A percentile compares a stretch with the other conserved stretches of the same genome.
Conservation (phyloP, 2,888 invertebrate species). For the Palloptera scutellata region DNA sequence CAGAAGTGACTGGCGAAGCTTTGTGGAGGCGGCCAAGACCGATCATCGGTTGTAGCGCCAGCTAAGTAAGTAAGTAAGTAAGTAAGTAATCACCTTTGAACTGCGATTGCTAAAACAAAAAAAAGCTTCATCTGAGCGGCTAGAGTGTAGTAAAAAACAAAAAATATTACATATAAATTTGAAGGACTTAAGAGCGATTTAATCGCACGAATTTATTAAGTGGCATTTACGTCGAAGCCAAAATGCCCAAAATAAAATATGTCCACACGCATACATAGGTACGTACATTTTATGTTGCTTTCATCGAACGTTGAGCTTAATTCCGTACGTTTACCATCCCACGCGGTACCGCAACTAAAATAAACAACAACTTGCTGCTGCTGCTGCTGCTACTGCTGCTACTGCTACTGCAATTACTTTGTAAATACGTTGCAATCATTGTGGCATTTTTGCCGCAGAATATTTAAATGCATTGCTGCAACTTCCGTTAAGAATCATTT, state of each 20-base stretch:
- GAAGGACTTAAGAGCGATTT: too few species aligned
- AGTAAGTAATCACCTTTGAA: too few species aligned
- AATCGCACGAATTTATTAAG: too few species aligned
- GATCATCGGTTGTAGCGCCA: too few species aligned
- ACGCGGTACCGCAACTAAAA: neutral
- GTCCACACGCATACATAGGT: neutral
- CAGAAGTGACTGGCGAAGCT: too few species aligned
- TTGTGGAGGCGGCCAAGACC: too few species aligned
- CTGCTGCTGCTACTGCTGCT: conserved; percentile 8
- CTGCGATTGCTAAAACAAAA: too few species aligned
- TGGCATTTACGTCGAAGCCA: neutral
- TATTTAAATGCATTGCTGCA: neutral
- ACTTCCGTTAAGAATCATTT: neutral
- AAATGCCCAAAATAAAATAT: neutral
- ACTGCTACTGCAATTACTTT: conserved; percentile 24
- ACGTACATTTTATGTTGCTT: neutral
- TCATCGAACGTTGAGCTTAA: neutral
- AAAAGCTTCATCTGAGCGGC: too few species aligned
- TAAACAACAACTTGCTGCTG: neutral
- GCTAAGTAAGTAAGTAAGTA: too few species aligned
- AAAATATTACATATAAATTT: too few species aligned
- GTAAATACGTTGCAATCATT: conserved; percentile 12
- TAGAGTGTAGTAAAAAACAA: too few species aligned
- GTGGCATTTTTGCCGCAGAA: neutral
- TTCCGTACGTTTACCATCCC: neutral